phyloP scores from a whole-genome alignment of 2,113 vertebrate genomes.

The Apteryx owenii region DNA sequence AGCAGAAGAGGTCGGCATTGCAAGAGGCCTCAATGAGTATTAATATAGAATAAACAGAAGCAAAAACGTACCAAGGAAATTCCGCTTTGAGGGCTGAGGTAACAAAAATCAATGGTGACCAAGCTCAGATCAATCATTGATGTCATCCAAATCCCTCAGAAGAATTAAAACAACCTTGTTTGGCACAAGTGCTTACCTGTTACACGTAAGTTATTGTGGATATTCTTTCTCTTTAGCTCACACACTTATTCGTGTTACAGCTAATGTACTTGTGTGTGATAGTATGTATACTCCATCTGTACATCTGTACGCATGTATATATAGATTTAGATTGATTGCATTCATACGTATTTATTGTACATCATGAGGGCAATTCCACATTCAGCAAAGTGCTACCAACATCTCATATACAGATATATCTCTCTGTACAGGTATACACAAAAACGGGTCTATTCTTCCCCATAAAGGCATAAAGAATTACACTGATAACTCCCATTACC shows the following conservation, averaged over 20 bases:
- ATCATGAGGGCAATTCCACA: slow-evolving; percentile 77
- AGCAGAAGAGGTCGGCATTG: slow-evolving; percentile 26
- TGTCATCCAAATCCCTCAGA: slow-evolving; percentile 22
- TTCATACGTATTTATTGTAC: slow-evolving; percentile 76
- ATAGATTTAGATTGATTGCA: slow-evolving; percentile 66
- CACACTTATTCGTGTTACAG: slow-evolving; percentile 62
- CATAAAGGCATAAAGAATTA: slow-evolving; percentile 66
- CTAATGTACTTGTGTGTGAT: slow-evolving; percentile 29
- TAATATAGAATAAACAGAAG: slow-evolving; percentile 7
- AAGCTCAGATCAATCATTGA: neutral
- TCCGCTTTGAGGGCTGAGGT: neutral
- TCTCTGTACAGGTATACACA: slow-evolving; percentile 82
- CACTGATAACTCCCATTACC: slow-evolving; percentile 65
- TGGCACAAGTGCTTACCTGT: slow-evolving; percentile 75
- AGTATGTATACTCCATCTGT: neutral
- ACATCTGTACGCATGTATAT: slow-evolving; percentile 52
- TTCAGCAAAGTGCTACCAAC: slow-evolving; percentile 78
- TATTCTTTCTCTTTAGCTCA: slow-evolving; percentile 75
- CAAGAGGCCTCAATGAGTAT: slow-evolving; percentile 21
- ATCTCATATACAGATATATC: slow-evolving; percentile 70
- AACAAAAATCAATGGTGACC: neutral
- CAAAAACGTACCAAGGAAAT: slow-evolving; percentile 40
- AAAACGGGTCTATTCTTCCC: slow-evolving; percentile 62
- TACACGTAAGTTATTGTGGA: slow-evolving; percentile 30
- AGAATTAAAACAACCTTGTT: slow-evolving; percentile 56